A percentile compares a stretch with the other conserved stretches of the same genome.
These are phyloP conservation scores for Cirrhinus mrigala DNA, from an alignment of 2,797 vertebrate species.

Conservation along the genomic window DNA sequence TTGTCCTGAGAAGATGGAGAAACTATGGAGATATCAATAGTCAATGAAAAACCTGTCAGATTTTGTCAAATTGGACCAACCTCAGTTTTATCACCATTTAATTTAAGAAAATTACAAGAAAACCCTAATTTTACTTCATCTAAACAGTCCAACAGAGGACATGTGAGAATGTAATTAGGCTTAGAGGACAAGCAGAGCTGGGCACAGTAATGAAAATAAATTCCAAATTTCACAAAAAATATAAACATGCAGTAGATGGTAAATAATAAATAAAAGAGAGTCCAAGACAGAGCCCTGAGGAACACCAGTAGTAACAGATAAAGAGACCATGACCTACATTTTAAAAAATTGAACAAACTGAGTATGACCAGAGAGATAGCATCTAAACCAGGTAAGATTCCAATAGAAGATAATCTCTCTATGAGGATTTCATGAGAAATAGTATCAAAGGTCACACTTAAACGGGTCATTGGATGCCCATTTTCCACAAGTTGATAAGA, in stretches of 20 bases:
- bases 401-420: not conserved
- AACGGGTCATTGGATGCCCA: too few relatives aligned
- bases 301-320: not conserved
- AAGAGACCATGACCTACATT: not conserved
- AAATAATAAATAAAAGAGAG: not conserved
- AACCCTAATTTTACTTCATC: too few relatives aligned
- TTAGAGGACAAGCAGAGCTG: not conserved
- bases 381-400: not conserved
- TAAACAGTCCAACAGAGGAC: too few relatives aligned
- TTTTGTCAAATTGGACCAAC: not conserved
- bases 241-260: not conserved
- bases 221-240: not conserved
- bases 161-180: not conserved
- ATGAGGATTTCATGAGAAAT: not conserved
- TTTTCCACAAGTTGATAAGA: too few relatives aligned
- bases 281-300: not conserved
- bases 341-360: not conserved
- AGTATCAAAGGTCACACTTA: too few relatives aligned
- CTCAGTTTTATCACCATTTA: not conserved
- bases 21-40: not conserved
- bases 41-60: not conserved
- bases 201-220: not conserved
- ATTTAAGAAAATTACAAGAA: not conserved
- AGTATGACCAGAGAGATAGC: too few relatives aligned
- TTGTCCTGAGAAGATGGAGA: not conserved